Percentiles rank a stretch among this genome's conserved stretches.
Conservation (phyloP, 2,113 vertebrate species). For the Prunella fulvescens region DNA sequence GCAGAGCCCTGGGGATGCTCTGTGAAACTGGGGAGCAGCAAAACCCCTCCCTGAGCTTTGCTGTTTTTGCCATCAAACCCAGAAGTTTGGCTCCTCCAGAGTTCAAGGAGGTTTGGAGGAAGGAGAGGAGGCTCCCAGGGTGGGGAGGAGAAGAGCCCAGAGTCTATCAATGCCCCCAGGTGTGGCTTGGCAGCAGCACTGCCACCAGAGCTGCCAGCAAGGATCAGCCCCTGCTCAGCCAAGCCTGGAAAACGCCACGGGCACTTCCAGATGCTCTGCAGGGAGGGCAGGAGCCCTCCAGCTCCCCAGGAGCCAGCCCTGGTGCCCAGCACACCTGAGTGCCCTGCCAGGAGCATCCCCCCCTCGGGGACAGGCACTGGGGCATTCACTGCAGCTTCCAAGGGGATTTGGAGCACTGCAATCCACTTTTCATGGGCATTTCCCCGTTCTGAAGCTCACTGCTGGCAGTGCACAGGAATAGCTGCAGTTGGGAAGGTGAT, state of each 20-base stretch:
- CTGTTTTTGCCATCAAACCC: neutral
- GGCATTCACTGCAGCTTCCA: neutral
- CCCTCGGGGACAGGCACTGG: fast-evolving
- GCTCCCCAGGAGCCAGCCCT: fast-evolving
- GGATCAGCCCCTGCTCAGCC: neutral
- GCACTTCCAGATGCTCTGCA: neutral
- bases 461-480: fast-evolving
- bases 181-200: neutral
- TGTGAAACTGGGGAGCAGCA: fast-evolving
- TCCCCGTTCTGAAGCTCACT: fast-evolving
- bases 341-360: neutral
- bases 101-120: neutral
- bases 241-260: neutral
- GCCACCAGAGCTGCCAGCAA: neutral
- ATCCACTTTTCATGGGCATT: neutral
- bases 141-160: neutral
- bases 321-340: neutral
- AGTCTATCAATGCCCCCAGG: neutral
- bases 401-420: neutral
- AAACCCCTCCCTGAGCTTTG: fast-evolving
- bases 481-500: neutral
- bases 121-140: neutral
- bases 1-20: neutral
- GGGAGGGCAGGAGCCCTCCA: fast-evolving
- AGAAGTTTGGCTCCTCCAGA: neutral